Base-by-base conservation (phyloP, 2,113 vertebrate genomes). In the Sinocyclocheilus rhinocerous region DNA sequence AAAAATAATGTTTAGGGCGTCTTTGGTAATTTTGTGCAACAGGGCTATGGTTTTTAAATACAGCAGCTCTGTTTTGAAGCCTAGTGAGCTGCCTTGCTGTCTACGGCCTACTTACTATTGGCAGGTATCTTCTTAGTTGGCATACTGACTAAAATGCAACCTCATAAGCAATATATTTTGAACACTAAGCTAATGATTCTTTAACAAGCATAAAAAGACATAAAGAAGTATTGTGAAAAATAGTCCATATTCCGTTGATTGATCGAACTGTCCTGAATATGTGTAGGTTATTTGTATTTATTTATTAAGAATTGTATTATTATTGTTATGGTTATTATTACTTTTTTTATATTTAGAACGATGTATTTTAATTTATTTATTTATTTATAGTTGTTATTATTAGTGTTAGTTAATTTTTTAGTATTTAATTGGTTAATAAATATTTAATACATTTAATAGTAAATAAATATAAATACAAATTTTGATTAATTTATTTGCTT, bases 21-120 rank as follows among this genome's bases (percentile, higher is more conserved):
- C 78, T 81, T 82, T 82, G 61, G 78, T 55, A 18, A 81, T 81
- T 76, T 83, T 72, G 75, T 52, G 15, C 59, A 61, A 45, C 63
- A 33, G 76, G 18, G 26, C 12, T 61, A 4, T 48, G 76, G 9
- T 85, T 76, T 85, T 69, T 85, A 67, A 84, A 39, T 61, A 9
- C 57, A 22, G 55, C 55, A 20, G 20, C 18, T 33, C 76, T 6
- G 1, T 76, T 50, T 48, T 13, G 6, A 48, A 59, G n/a, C 0
- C 59, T 48, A 18, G 36, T 48, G 39, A 65, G 4, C 22, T 48
- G 24, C 16, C 16, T 69, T 50, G 16, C 9, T 50, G 4, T 29
- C 15, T 20, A 0, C 22, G 24, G 42, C 61, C 8, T 50, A 18
- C 7, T 67, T 24, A 2, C 55, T 20, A 8, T 2, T 10, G 0